A percentile compares a stretch with the other conserved stretches of the same genome.
These are phyloP conservation scores for Aphyosemion australe DNA, from an alignment of 2,113 vertebrate genomes.

Conservation along the genomic window DNA sequence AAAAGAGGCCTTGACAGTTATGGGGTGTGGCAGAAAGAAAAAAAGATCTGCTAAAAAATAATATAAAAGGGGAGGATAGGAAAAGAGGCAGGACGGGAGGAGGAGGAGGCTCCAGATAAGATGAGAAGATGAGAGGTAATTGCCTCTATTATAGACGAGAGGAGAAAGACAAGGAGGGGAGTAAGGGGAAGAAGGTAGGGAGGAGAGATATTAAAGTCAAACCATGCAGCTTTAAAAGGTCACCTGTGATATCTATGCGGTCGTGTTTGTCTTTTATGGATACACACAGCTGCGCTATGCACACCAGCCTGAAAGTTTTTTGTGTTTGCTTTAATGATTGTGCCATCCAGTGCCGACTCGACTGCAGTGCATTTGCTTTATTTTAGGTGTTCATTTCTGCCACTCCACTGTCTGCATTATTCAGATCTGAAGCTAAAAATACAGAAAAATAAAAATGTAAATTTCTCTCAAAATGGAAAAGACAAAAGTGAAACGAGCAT, in stretches of 20 bases:
- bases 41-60: slow-evolving; percentile 31
- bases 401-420: slow-evolving; percentile 1
- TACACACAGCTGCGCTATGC: slow-evolving; percentile 7
- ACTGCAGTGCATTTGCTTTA: not conserved
- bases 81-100: slow-evolving; percentile 31
- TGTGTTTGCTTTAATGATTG: slow-evolving; percentile 14
- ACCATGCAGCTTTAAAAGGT: slow-evolving; percentile 62
- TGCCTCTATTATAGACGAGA: slow-evolving; percentile 65
- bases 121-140: slow-evolving; percentile 73
- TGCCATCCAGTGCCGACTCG: not conserved
- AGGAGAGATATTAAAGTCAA: slow-evolving; percentile 45
- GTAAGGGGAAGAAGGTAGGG: not conserved
- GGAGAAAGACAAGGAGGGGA: slow-evolving; percentile 18
- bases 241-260: slow-evolving; percentile 55
- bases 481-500: slow-evolving; percentile 47
- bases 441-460: slow-evolving; percentile 10
- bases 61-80: slow-evolving; percentile 23
- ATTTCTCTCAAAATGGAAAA: slow-evolving; percentile 26
- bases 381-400: not conserved
- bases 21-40: slow-evolving; percentile 21
- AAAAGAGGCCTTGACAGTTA: slow-evolving; percentile 47
- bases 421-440: slow-evolving; percentile 9
- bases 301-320: slow-evolving; percentile 8
- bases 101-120: slow-evolving; percentile 51
- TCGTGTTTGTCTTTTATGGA: slow-evolving; percentile 18